These are phyloP conservation scores for Heliothis peltigera DNA, from an alignment of 2,888 invertebrate genomes.

Conservation along the genomic window DNA sequence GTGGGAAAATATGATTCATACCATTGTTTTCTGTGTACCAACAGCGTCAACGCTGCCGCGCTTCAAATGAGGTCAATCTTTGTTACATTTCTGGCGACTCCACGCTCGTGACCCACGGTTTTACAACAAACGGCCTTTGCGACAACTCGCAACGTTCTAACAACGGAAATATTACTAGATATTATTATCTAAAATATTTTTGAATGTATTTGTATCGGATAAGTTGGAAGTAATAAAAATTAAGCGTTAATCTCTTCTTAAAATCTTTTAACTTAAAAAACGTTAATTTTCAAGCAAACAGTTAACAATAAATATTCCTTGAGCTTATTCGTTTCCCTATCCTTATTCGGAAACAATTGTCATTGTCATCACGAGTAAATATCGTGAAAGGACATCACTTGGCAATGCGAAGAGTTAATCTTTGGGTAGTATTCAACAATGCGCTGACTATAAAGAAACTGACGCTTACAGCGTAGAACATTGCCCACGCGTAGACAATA, in stretches of 20 bases:
- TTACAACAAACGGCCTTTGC: conserved; percentile 55
- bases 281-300: conserved; percentile 12
- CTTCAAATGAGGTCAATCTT: conserved; percentile 80
- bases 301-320: conserved; percentile 39
- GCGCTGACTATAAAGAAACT: conserved; percentile 65
- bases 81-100: conserved; percentile 73
- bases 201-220: conserved; percentile 21
- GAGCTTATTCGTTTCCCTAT: conserved; percentile 41
- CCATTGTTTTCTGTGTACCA: conserved; percentile 76
- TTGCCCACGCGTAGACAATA: conserved; percentile 74
- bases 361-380: conserved; percentile 75
- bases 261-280: background rate
- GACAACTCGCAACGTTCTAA: conserved; percentile 27
- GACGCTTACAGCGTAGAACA: conserved; percentile 53
- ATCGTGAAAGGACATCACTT: conserved; percentile 78
- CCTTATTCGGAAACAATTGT: conserved; percentile 75
- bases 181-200: conserved; percentile 27
- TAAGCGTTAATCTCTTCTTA: background rate
- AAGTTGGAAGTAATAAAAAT: conserved; percentile 3
- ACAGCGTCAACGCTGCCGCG: conserved; percentile 75
- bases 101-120: conserved; percentile 59
- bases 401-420: conserved; percentile 69
- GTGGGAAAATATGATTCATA: conserved; percentile 82
- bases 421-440: conserved; percentile 69
- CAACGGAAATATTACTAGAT: conserved; percentile 17